Evolutionary conservation across 2,113 vertebrate species (phyloP).

Genomic region (Pagrus major): DNA sequence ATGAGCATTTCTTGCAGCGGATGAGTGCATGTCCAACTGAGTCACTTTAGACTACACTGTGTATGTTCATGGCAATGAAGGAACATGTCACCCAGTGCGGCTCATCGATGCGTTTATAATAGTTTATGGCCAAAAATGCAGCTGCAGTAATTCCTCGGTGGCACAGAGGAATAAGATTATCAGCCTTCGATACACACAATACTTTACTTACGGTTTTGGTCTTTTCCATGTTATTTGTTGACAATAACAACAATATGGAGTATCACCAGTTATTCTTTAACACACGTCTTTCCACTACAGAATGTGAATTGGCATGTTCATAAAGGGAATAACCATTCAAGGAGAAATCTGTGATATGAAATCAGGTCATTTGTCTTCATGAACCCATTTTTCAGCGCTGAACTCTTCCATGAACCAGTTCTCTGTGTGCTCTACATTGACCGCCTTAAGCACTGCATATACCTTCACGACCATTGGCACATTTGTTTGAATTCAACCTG

Average conservation of each 20-base stretch:
- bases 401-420: constrained; percentile 10
- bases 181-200: neutral
- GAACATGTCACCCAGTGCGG: neutral
- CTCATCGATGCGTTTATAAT: neutral
- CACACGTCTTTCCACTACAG: neutral
- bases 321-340: neutral
- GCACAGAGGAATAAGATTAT: neutral
- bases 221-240: constrained; percentile 25
- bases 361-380: constrained; percentile 8
- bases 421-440: neutral
- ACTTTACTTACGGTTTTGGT: neutral
- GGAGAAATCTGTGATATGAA: neutral
- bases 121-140: neutral
- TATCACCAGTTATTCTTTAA: neutral
- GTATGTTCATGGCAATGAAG: too few relatives aligned
- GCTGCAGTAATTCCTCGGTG: too few relatives aligned
- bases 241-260: neutral
- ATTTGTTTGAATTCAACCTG: constrained; percentile 45
- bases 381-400: neutral
- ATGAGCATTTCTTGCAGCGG: neutral
- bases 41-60: too few relatives aligned
- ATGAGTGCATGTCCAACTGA: too few relatives aligned
- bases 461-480: constrained; percentile 33
- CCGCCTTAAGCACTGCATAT: constrained; percentile 45
- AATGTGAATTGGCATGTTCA: neutral